Evolutionary conservation across 2,113 vertebrate species (phyloP).

Genomic region (Melanocharis versteri): DNA sequence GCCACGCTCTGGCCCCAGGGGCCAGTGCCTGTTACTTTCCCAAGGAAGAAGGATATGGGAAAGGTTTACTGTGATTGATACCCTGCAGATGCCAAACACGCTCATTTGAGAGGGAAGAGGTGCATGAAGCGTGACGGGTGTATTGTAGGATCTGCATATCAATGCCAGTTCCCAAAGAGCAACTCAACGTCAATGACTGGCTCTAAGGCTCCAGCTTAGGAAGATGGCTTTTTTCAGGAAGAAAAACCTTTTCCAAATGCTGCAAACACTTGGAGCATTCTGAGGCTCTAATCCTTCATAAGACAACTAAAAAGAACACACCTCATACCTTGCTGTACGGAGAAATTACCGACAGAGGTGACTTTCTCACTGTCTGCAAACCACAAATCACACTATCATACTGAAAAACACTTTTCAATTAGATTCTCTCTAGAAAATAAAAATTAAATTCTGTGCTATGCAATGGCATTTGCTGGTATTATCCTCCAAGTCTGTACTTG

Average conservation of each 20-base stretch:
- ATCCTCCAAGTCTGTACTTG: not conserved
- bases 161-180: not conserved
- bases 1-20: fast-evolving
- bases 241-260: not conserved
- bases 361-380: not conserved
- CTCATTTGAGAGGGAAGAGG: not conserved
- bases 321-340: not conserved
- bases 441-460: not conserved
- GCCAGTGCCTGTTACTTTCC: not conserved
- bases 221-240: not conserved
- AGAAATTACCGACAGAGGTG: not conserved
- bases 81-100: not conserved
- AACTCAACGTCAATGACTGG: not conserved
- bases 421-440: not conserved
- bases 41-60: not conserved
- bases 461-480: not conserved
- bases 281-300: not conserved
- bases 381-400: not conserved
- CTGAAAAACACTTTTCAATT: not conserved
- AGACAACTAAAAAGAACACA: not conserved
- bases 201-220: not conserved
- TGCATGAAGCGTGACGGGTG: not conserved
- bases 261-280: not conserved
- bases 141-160: not conserved
- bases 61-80: not conserved